Evolutionary conservation across 2,888 invertebrate genomes (phyloP), one percentile per base, ranked within the genome.

Genomic region (Ceratothoa steindachneri): DNA sequence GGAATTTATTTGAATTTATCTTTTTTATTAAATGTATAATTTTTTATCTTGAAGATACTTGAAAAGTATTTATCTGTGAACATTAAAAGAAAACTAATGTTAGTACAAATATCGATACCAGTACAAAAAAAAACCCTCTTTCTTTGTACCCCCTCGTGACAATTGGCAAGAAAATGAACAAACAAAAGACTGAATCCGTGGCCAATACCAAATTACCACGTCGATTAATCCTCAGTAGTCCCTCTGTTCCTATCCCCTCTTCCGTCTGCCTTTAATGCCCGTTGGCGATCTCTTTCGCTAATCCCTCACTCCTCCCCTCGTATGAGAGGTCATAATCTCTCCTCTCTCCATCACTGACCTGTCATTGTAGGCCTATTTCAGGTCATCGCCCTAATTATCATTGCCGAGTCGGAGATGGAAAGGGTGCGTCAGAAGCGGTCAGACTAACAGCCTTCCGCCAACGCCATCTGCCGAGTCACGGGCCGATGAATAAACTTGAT

Each of bases 351-450:
- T 60, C 60, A 60, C 60, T 60, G 60, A 60, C 60, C 60, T 60
- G 60, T 60, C 60, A 60, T 60, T 60, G 60, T 60, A 60, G 60
- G 60, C 60, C 60, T 60, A 60, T 60, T 60, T 60, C 24, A 60
- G 60, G 60, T 60, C 60, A 60, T 60, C 60, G 60, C 22, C 60
- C 60, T 60, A 60, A 60, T 60, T 60, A 60, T 24, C 22, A n/a
- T 12, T 60, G n/a, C n/a, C n/a, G n/a, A 19, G 19, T 51, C 52
- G 1, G n/a, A 19, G 52, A 51, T 51, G n/a, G 15, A 51, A 51
- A 51, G 60, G 60, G 60, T 60, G 60, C 60, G 27, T 15, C 41
- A 9, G 1, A 12, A 24, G 22, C 19, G 12, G 22, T 22, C n/a
- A 60, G 27, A 24, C 22, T n/a, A 22, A 24, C 60, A 60, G 12